phyloP scores from a whole-genome alignment of 2,113 vertebrate species.

The Myiozetetes cayanensis region DNA sequence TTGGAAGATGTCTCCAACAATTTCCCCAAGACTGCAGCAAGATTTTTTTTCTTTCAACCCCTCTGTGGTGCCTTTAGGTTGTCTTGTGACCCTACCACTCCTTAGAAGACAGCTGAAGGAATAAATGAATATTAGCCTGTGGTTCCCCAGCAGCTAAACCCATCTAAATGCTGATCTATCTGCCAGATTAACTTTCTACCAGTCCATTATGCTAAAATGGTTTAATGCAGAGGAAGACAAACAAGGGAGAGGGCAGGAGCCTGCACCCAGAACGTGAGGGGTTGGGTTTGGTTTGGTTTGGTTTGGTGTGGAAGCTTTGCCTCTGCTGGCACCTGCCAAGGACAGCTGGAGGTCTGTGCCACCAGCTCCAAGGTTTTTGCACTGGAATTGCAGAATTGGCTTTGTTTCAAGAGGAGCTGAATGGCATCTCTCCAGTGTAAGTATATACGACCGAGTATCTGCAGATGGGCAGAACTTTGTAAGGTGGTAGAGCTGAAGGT shows the following conservation, averaged over 20 bases:
- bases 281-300: neutral
- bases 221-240: neutral
- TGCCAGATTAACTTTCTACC: neutral
- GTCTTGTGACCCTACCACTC: neutral
- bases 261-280: neutral
- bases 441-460: neutral
- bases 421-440: neutral
- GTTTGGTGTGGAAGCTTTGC: neutral
- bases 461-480: neutral
- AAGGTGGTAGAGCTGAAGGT: neutral
- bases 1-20: neutral
- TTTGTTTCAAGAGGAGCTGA: neutral
- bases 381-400: neutral
- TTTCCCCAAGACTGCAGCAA: neutral
- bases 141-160: neutral
- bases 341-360: neutral
- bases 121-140: neutral
- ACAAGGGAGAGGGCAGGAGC: neutral
- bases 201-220: neutral
- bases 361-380: neutral
- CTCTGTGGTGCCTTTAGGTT: neutral
- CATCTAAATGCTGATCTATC: neutral
- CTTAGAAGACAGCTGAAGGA: neutral
- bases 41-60: fast-evolving
- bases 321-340: neutral